Evolutionary conservation across 2,113 vertebrate species (phyloP).

Genomic region (Crotalus helleri): DNA sequence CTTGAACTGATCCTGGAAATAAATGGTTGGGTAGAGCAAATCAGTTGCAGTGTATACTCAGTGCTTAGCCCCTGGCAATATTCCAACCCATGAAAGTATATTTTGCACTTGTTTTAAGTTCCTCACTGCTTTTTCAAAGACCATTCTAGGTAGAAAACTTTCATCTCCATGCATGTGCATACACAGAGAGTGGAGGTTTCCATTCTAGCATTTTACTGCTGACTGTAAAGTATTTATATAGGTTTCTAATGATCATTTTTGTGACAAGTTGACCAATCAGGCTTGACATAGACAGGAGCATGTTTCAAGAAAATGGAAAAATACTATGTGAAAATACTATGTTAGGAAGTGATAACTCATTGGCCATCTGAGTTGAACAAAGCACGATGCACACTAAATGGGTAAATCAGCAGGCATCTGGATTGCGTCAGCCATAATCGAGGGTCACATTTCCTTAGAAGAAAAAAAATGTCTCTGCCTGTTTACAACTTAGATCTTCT

Average conservation of each 20-base stretch:
- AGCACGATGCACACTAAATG: neutral
- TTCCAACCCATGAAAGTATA: neutral
- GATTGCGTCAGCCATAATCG: neutral
- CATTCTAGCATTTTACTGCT: rapidly evolving
- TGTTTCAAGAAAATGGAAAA: slow-evolving; percentile 34
- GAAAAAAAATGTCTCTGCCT: neutral
- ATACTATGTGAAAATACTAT: slow-evolving; percentile 10
- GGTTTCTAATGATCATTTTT: neutral
- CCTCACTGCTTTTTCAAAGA: neutral
- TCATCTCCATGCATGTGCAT: neutral
- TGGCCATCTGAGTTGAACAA: neutral
- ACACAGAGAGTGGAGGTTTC: neutral
- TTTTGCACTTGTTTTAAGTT: neutral
- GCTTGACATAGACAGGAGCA: slow-evolving; percentile 15
- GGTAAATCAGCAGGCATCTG: neutral
- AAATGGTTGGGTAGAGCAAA: neutral
- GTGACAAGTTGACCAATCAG: slow-evolving; percentile 29
- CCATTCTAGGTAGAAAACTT: neutral
- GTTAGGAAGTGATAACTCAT: neutral
- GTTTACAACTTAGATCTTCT: neutral
- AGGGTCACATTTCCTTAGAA: neutral
- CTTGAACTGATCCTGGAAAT: neutral
- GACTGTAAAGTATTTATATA: neutral
- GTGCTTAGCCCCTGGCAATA: neutral
- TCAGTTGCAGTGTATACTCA: neutral